These are phyloP conservation scores for Cordilura impudica DNA, from an alignment of 2,888 invertebrate species.

Conservation along the genomic window DNA sequence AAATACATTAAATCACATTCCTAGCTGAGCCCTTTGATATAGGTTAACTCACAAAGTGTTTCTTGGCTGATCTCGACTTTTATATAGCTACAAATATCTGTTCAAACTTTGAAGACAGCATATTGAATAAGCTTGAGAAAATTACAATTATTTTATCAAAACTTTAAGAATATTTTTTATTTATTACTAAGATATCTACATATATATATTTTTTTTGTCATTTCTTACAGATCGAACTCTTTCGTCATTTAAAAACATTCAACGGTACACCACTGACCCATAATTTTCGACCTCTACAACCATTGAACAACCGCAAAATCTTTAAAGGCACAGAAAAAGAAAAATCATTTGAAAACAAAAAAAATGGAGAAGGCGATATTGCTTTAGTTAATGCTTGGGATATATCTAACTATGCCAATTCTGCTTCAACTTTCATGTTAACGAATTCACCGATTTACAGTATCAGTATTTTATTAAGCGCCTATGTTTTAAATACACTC, in stretches of 20 bases:
- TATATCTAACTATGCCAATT: neutral
- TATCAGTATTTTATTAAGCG: conserved; percentile 28
- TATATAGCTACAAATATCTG: no score
- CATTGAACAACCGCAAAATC: conserved; percentile 84
- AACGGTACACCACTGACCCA: conserved; percentile 84
- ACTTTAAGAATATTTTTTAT: no score
- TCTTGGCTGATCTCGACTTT: no score
- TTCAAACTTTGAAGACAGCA: no score
- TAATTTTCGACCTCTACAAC: conserved; percentile 90
- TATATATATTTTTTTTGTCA: conserved; percentile 1
- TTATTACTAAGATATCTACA: no score
- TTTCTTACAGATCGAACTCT: conserved; percentile 83
- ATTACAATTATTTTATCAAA: no score
- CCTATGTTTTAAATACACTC: neutral
- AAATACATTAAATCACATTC: no score
- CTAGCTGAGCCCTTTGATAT: no score
- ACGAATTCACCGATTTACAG: neutral
- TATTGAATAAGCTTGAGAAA: no score
- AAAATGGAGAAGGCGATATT: conserved; percentile 32
- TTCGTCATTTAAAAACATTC: conserved; percentile 83
- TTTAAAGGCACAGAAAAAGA: conserved; percentile 66
- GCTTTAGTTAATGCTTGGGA: conserved; percentile 66
- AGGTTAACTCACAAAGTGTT: no score
- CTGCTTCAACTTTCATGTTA: neutral
- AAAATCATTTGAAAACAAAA: neutral